Evolutionary conservation across 2,113 vertebrate species (phyloP), one percentile per base, ranked within the genome.

Genomic region (Piprites chloris): DNA sequence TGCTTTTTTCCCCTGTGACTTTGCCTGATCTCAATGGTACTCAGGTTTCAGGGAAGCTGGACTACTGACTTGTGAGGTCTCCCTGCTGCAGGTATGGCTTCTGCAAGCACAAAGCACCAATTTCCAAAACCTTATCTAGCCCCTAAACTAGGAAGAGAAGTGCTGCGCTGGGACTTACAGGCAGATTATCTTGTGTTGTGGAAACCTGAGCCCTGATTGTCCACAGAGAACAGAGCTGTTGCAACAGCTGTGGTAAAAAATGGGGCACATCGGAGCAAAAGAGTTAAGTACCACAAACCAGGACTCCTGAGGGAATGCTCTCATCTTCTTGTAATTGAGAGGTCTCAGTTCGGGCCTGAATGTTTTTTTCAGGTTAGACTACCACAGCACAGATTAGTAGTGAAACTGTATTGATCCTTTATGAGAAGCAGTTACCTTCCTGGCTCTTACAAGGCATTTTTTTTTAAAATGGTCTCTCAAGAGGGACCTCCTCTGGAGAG

Each of bases 191-290:
- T 76, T 49, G 53, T 72, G 8, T 47, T 73, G 85, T 23, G 21
- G 71, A 92, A 97, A 95, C 28, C 53, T 53, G 37, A 95, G 83
- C 62, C 11, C 41, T 56, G 33, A 41, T 0, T 87, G 61, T 26
- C 72, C 80, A 49, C 82, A 50, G 58, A 86, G 50, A 92, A 83
- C 49, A 76, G 55, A 87, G 77, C 72, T 92, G 50, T 85, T 94
- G 71, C 47, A 91, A 65, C 68, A 75, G 87, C 78, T 92, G 85
- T 56, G 80, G 77, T 87, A 90, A 89, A 81, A 95, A 85, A 85
- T 8, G 80, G 79, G 55, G 61, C 63, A 93, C 49, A 76, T 61
- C 33, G 91, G 81, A 39, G 69, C 63, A 94, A 69, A 90, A 66
- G 67, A 74, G 80, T 92, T 94, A 88, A 92, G 53, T 66, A 95